These are phyloP conservation scores for Hirtodrosophila confusa DNA, from an alignment of 2,888 invertebrate species.

Conservation along the genomic window DNA sequence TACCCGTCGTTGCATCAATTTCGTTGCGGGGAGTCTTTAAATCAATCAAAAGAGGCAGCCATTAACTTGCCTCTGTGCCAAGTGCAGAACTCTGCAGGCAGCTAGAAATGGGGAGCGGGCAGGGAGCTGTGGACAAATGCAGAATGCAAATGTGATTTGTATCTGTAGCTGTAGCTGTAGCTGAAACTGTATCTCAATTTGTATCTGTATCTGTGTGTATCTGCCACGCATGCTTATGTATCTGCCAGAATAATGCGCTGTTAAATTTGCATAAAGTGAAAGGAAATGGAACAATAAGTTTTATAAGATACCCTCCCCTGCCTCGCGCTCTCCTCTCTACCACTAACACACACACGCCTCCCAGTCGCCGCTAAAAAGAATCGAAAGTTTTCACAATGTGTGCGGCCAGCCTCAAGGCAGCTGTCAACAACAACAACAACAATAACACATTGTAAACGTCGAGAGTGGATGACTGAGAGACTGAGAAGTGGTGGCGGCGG, in stretches of 20 bases:
- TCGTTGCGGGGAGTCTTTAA: slow-evolving; percentile 38
- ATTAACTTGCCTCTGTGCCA: slow-evolving; percentile 27
- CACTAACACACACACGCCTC: background rate
- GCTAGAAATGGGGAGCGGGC: background rate
- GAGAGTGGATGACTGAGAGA: slow-evolving; percentile 15
- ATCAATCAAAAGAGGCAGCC: slow-evolving; percentile 46
- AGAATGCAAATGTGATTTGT: too few relatives aligned
- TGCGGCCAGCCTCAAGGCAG: slow-evolving; percentile 56
- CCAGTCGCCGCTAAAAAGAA: slow-evolving; percentile 44
- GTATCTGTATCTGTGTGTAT: slow-evolving; percentile 5
- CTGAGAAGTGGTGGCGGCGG: background rate
- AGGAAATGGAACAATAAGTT: slow-evolving; percentile 77
- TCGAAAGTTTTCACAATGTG: slow-evolving; percentile 68
- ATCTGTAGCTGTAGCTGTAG: slow-evolving; percentile 22
- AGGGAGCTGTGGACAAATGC: slow-evolving; percentile 5
- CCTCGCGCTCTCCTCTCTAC: background rate
- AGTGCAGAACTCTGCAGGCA: slow-evolving; percentile 3
- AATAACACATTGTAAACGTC: slow-evolving; percentile 51
- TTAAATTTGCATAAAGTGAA: slow-evolving; percentile 76
- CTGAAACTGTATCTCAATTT: background rate
- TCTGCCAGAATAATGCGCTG: slow-evolving; percentile 56
- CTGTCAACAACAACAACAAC: slow-evolving; percentile 38
- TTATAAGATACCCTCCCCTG: slow-evolving; percentile 49
- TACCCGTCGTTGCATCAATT: slow-evolving; percentile 9
- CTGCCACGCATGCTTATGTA: slow-evolving; percentile 17